Base-by-base conservation (phyloP, 2,888 invertebrate genomes). In the Phlogophora meticulosa region DNA sequence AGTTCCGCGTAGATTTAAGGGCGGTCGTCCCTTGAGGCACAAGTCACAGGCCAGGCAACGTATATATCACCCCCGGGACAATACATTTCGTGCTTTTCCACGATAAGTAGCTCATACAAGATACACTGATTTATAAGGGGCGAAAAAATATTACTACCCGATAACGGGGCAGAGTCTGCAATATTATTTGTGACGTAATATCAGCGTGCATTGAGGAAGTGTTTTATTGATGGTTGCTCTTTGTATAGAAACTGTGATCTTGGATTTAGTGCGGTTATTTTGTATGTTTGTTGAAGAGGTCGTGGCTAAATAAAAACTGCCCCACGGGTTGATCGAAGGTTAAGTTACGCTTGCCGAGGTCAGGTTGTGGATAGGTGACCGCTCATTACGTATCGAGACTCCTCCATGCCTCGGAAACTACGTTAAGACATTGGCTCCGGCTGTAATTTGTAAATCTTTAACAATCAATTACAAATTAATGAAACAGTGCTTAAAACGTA, bases 61-160 rank as follows among this genome's bases (percentile, higher is more conserved):
- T 85, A 89, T 91, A 90, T 90, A 90, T 91, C 88, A 87, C 92
- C 90, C 91, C 22, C 65, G 90, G 91, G 92, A 90, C 92, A 87
- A 92, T 91, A 93, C 89, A 90, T 92, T 91, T 89, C 86, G 83
- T 88, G 88, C 89, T 90, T 89, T 88, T 85, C 83, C 85, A 87
- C 87, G 91, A 93, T 92, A 92, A 93, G 92, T 92, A 92, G 88
- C 92, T 90, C 88, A 89, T 90, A 90, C 87, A 86, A 89, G 92
- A 91, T 91, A 91, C 89, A 90, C 90, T 92, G 93, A 93, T 92
- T 92, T 93, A 93, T 93, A 91, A 85, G 88, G 88, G 87, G 82
- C 80, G 83, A 88, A 87, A 90, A 91, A 90, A 90, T 91, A 91
- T 87, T 89, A 86, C 85, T 60, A 62, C 72, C 75, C 76, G 82